Conservation (phyloP, 2,888 invertebrate genomes). For the Agrotis clavis region DNA sequence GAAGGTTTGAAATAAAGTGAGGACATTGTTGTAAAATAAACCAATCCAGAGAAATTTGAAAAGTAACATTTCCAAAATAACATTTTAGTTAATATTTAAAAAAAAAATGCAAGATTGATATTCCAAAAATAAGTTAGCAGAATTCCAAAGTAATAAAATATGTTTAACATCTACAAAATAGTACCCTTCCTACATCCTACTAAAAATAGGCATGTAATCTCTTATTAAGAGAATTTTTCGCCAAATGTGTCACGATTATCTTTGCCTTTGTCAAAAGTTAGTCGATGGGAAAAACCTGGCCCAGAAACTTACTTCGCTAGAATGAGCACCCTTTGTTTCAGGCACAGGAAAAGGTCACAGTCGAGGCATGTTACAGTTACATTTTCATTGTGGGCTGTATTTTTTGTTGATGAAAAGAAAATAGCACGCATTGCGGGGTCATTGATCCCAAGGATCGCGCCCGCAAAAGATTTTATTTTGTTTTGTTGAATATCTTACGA, state of each 20-base stretch:
- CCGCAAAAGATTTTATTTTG: slow-evolving; percentile 20
- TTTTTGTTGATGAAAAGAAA: slow-evolving; percentile 59
- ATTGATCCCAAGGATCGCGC: slow-evolving; percentile 25
- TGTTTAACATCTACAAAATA: too few relatives aligned
- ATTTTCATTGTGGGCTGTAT: slow-evolving; percentile 61
- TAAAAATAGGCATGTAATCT: too few relatives aligned
- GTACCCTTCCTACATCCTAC: too few relatives aligned
- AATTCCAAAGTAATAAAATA: too few relatives aligned
- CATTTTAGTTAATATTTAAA: too few relatives aligned
- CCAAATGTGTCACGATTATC: neutral
- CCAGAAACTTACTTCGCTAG: slow-evolving; percentile 71
- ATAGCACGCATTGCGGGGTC: slow-evolving; percentile 12
- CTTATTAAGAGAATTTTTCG: neutral
- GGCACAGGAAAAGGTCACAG: slow-evolving; percentile 64
- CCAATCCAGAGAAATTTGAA: too few relatives aligned
- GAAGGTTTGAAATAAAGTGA: too few relatives aligned
- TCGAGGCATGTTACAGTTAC: slow-evolving; percentile 65
- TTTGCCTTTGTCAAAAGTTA: slow-evolving; percentile 60
- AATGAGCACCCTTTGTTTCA: slow-evolving; percentile 71
- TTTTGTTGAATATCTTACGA: slow-evolving; percentile 18
- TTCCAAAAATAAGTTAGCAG: too few relatives aligned
- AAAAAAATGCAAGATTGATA: too few relatives aligned
- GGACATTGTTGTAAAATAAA: too few relatives aligned
- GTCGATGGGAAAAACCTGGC: slow-evolving; percentile 67
- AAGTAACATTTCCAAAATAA: too few relatives aligned